These are phyloP conservation scores for Antheraea yamamai DNA, from an alignment of 2,888 invertebrate genomes.

Conservation along the genomic window DNA sequence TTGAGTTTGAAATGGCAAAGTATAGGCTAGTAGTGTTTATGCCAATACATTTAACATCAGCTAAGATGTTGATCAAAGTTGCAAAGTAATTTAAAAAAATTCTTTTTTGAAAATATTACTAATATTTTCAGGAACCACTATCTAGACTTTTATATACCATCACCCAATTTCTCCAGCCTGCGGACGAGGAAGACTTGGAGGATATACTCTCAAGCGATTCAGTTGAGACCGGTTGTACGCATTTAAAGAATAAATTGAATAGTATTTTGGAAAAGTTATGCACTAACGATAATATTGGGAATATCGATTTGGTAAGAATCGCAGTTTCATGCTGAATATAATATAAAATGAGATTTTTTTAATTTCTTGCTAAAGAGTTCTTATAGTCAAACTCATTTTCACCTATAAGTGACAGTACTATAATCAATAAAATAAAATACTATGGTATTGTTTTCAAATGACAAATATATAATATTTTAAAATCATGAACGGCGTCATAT, in stretches of 20 bases:
- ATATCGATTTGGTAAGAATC: constrained; percentile 57
- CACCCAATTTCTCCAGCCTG: constrained; percentile 58
- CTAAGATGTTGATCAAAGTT: no score
- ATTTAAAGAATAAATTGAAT: constrained; percentile 53
- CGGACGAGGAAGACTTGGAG: constrained; percentile 58
- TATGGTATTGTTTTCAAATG: no score
- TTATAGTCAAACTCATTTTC: no score
- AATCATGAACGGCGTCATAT: no score
- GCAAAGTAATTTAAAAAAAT: no score
- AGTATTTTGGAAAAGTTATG: constrained; percentile 59
- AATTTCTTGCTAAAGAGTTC: background rate
- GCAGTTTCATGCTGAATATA: background rate
- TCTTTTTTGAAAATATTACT: no score
- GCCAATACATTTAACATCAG: no score
- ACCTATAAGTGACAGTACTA: no score
- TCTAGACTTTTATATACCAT: constrained; percentile 56
- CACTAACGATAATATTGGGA: constrained; percentile 38
- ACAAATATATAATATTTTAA: no score
- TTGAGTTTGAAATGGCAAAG: no score
- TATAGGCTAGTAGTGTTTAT: no score
- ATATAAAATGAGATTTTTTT: background rate
- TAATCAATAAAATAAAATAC: no score
- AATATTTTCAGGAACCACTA: constrained; percentile 62
- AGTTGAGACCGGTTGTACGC: constrained; percentile 46
- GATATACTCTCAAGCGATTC: constrained; percentile 61